phyloP scores from a whole-genome alignment of 2,888 invertebrate species.

The Drosophila ustulata region DNA sequence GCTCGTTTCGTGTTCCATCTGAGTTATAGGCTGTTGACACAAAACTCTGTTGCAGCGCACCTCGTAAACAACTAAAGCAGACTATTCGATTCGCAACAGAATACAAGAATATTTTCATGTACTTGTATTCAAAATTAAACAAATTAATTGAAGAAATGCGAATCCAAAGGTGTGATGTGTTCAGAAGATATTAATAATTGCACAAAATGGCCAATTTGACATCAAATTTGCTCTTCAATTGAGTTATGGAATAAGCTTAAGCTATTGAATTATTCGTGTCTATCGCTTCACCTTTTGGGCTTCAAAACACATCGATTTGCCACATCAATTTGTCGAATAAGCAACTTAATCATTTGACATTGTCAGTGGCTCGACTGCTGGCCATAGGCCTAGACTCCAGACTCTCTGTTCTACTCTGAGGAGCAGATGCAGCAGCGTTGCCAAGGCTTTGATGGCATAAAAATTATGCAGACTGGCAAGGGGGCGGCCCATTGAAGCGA shows the following conservation, averaged over 20 bases:
- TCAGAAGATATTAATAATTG: neutral
- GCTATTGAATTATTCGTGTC: neutral
- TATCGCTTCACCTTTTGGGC: neutral
- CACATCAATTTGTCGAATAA: constrained; percentile 80
- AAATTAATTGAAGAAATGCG: neutral
- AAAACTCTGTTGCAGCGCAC: constrained; percentile 51
- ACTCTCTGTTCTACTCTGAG: neutral
- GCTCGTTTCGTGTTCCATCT: constrained; percentile 20
- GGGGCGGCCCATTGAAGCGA: constrained; percentile 62
- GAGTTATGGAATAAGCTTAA: neutral
- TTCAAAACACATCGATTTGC: constrained; percentile 36
- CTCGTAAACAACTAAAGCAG: constrained; percentile 58
- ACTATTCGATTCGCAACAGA: constrained; percentile 18
- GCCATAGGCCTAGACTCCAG: constrained; percentile 17
- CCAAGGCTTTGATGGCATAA: constrained; percentile 68
- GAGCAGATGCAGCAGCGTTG: constrained; percentile 40
- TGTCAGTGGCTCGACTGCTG: constrained; percentile 56
- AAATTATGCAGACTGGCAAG: constrained; percentile 70
- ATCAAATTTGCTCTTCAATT: neutral
- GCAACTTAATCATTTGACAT: constrained; percentile 79
- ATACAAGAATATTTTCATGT: too few species aligned
- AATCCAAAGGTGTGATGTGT: neutral
- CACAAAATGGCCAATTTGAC: neutral
- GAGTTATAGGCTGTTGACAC: constrained; percentile 71
- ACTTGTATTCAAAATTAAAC: neutral